phyloP scores from a whole-genome alignment of 1,140 invertebrate genomes.

The Zaprionus inermis region DNA sequence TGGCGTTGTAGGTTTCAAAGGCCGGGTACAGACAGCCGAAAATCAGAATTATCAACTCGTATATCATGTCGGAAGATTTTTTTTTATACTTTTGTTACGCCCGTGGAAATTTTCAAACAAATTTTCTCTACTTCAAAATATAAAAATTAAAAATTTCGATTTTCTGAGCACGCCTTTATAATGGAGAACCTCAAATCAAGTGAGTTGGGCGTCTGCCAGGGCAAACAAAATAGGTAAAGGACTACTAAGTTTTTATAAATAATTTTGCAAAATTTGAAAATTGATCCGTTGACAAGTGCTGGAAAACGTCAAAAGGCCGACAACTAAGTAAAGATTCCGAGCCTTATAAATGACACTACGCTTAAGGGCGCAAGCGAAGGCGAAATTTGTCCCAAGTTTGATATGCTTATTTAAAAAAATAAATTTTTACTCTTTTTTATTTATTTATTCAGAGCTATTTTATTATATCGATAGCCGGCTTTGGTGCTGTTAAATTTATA shows the following conservation, averaged over 20 bases:
- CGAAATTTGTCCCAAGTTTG: too few relatives aligned
- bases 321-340: background rate
- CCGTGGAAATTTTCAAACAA: slow-evolving; percentile 5
- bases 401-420: too few relatives aligned
- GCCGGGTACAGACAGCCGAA: slow-evolving; percentile 69
- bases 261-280: background rate
- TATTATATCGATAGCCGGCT: background rate
- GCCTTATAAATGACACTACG: background rate
- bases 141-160: slow-evolving; percentile 25
- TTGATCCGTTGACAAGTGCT: background rate
- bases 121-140: slow-evolving; percentile 13
- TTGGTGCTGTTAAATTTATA: background rate
- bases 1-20: slow-evolving; percentile 87
- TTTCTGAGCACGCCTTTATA: slow-evolving; percentile 30
- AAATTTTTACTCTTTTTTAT: too few relatives aligned
- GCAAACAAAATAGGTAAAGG: background rate
- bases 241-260: background rate
- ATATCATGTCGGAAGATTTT: slow-evolving; percentile 21
- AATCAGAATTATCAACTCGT: slow-evolving; percentile 30
- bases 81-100: slow-evolving; percentile 1
- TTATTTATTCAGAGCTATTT: background rate
- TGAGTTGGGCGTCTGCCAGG: background rate
- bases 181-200: slow-evolving; percentile 25
- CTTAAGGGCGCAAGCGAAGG: too few relatives aligned
- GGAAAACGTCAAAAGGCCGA: background rate